These are phyloP conservation scores for Psilopsiagon aymara DNA, from an alignment of 2,113 vertebrate species.

Conservation along the genomic window DNA sequence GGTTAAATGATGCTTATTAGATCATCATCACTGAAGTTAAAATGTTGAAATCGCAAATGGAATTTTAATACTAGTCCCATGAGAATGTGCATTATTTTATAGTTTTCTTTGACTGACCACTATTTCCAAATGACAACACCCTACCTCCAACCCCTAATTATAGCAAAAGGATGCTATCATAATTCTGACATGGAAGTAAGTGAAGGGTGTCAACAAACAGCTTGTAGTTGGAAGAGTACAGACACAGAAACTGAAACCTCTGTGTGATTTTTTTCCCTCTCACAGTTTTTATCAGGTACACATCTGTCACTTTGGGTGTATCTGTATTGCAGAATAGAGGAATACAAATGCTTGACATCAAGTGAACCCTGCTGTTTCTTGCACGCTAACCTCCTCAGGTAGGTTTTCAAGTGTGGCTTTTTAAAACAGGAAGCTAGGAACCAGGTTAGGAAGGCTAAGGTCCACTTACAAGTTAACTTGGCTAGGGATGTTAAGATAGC, in stretches of 20 bases:
- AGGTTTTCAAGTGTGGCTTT: neutral
- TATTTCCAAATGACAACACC: neutral
- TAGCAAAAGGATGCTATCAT: neutral
- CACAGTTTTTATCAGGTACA: neutral
- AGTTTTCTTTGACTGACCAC: neutral
- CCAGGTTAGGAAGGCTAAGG: too few relatives aligned
- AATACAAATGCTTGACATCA: neutral
- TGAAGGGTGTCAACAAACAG: neutral
- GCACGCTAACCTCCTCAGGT: neutral
- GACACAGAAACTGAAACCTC: neutral
- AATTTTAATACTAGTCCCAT: neutral
- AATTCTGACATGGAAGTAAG: neutral
- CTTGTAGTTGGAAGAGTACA: neutral
- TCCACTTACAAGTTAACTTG: too few relatives aligned
- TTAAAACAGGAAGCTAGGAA: too few relatives aligned
- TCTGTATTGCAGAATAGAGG: neutral
- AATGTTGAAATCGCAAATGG: neutral
- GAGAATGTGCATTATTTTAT: neutral
- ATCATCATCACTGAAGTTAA: neutral
- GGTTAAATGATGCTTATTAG: neutral
- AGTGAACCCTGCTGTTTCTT: neutral
- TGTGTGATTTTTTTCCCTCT: neutral
- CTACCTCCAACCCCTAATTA: neutral
- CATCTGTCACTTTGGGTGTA: neutral
- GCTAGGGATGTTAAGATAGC: too few relatives aligned